Base-by-base conservation (phyloP, 1,140 invertebrate species). In the Bombus confusus region DNA sequence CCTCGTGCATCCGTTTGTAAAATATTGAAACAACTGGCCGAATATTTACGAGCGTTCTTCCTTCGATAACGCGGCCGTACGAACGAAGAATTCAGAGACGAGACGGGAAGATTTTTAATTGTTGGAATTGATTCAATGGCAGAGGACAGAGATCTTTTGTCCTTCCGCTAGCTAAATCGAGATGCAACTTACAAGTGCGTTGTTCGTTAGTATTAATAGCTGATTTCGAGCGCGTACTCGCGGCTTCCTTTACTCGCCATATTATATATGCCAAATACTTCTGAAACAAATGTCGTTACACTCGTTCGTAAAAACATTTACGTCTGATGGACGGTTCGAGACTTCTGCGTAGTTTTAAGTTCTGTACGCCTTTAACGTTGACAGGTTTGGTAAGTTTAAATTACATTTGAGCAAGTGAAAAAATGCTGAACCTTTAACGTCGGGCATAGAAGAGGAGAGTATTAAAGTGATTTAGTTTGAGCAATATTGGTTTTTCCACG, bases 21-120 rank as follows among this genome's bases (percentile, higher is more conserved):
- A 85, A 80, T 85, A 85, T 80, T 80, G 68, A 80, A 85, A 85
- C 77, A 79, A 84, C 76, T 72, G 68, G 57, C 22, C 18, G 57
- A 72, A 28, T 80, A 80, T 85, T 73, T 80, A 80, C 18, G 66
- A 59, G 25, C 52, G 8, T 25, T 37, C 47, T 22, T 5, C 10
- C 52, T 62, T 39, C 75, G 47, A 52, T 52, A 31, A 64, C 28
- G 41, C 52, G 13, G 4, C 6, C 47, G 69, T 34, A 15, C 31
- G 43, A 31, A 10, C 3, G 3, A n/a, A 6, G 47, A 69, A 39
- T 57, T 69, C 31, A 31, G 28, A 39, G 3, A 22, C 43, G n/a
- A 69, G 12, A 69, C 15, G 12, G 31, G 31, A 18, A 13, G 41
- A 15, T 41, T 72, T 81, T 81, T 62, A 77, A 77, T 77, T 77